phyloP scores from a whole-genome alignment of 2,113 vertebrate genomes.

The Sander vitreus region DNA sequence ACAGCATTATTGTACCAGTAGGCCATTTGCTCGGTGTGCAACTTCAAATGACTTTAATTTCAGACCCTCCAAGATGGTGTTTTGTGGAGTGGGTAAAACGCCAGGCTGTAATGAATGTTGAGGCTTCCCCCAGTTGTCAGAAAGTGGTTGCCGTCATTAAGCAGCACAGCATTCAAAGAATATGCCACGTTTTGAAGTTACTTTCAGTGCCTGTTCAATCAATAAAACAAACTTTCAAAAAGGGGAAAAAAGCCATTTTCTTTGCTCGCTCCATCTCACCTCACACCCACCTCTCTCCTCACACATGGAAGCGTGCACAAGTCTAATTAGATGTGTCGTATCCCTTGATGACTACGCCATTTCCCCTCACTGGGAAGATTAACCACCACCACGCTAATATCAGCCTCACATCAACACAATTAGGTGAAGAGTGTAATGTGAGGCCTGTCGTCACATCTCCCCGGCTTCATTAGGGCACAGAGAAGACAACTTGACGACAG shows the following conservation, averaged over 20 bases:
- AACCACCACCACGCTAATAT: constrained; percentile 59
- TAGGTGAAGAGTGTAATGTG: constrained; percentile 69
- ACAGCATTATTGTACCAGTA: constrained; percentile 41
- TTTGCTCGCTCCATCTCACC: constrained; percentile 6
- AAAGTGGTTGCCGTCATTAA: constrained; percentile 34
- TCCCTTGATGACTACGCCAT: constrained; percentile 66
- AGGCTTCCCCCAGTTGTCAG: constrained; percentile 24
- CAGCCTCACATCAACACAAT: constrained; percentile 69
- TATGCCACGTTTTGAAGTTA: constrained; percentile 16
- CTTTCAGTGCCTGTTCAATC: constrained; percentile 27
- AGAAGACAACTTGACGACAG: constrained; percentile 56
- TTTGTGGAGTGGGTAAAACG: constrained; percentile 52
- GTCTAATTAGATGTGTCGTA: constrained; percentile 66
- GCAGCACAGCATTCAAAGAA: constrained; percentile 2
- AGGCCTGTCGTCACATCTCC: constrained; percentile 61
- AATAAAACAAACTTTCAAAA: constrained; percentile 16
- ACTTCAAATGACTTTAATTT: constrained; percentile 64
- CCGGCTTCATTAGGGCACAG: constrained; percentile 60
- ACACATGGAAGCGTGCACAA: constrained; percentile 43
- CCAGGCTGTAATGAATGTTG: constrained; percentile 41
- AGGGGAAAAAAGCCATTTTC: constrained; percentile 14
- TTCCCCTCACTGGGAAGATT: constrained; percentile 66
- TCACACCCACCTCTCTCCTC: constrained; percentile 23
- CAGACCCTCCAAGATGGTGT: constrained; percentile 36
- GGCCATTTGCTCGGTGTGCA: constrained; percentile 44